These are phyloP conservation scores for Oreocharis arfaki DNA, from an alignment of 2,113 vertebrate genomes.

Conservation along the genomic window DNA sequence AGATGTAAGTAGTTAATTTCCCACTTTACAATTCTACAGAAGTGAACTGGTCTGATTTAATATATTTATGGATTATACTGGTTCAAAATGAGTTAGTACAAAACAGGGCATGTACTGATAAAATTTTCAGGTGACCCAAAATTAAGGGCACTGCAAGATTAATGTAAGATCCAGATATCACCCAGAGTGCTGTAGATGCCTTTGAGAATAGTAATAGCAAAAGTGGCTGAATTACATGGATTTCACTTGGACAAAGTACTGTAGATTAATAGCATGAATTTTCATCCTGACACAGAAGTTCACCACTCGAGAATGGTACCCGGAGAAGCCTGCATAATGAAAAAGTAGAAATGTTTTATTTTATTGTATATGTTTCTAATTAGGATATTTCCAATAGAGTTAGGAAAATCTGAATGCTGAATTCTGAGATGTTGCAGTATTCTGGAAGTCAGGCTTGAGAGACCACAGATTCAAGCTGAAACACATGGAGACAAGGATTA, in stretches of 20 bases:
- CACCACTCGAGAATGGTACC: background rate
- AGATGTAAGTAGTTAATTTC: background rate
- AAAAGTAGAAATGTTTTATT: background rate
- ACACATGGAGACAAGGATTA: background rate
- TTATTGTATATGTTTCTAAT: background rate
- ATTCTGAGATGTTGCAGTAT: background rate
- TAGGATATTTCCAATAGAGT: background rate
- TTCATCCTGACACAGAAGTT: background rate
- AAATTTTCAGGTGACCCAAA: background rate
- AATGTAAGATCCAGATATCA: background rate
- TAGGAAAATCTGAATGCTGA: background rate
- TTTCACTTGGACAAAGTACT: background rate
- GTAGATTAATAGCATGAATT: background rate
- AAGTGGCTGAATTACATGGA: background rate
- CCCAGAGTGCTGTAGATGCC: background rate
- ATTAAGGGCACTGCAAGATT: background rate
- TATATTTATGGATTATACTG: background rate
- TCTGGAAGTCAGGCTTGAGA: background rate
- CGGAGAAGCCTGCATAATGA: background rate
- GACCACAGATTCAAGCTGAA: background rate
- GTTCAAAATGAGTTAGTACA: background rate
- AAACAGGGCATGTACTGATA: background rate
- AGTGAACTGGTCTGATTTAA: background rate
- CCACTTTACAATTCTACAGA: background rate
- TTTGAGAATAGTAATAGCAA: background rate